Percentiles rank a stretch among this genome's conserved stretches.
Evolutionary conservation across 2,113 vertebrate species (phyloP).

Genomic region (Phainopepla nitens): DNA sequence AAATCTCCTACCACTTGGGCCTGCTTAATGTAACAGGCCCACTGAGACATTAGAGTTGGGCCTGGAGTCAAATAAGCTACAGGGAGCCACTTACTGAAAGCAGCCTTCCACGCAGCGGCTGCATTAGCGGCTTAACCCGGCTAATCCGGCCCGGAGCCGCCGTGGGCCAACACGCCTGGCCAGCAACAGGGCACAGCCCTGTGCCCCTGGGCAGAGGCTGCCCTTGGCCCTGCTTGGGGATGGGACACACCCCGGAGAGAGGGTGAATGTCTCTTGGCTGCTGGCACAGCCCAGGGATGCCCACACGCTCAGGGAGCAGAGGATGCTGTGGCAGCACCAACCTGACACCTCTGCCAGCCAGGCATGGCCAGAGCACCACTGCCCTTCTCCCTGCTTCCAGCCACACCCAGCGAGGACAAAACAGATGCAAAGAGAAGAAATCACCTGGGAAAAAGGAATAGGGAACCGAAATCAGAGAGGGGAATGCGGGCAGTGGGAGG

Average conservation of each 20-base stretch:
- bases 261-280: neutral
- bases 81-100: slow-evolving; percentile 76
- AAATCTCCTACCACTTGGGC: slow-evolving; percentile 79
- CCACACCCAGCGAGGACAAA: neutral
- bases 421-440: neutral
- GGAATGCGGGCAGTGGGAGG: neutral
- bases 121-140: slow-evolving; percentile 52
- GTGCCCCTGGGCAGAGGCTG: neutral
- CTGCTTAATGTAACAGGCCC: slow-evolving; percentile 79
- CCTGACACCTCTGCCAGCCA: fast-evolving
- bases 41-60: slow-evolving; percentile 72
- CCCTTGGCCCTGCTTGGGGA: fast-evolving
- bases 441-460: neutral
- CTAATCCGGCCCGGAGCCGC: neutral
- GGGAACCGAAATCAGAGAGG: neutral
- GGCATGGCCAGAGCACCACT: fast-evolving
- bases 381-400: neutral
- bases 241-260: fast-evolving
- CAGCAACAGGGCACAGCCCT: neutral
- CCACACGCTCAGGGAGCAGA: fast-evolving
- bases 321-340: fast-evolving
- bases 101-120: slow-evolving; percentile 64
- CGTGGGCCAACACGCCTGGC: neutral
- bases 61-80: slow-evolving; percentile 69
- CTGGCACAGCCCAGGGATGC: neutral